A percentile compares a stretch with the other conserved stretches of the same genome.
Conservation (phyloP, 2,888 invertebrate genomes). For the Hirtodrosophila cameraria region DNA sequence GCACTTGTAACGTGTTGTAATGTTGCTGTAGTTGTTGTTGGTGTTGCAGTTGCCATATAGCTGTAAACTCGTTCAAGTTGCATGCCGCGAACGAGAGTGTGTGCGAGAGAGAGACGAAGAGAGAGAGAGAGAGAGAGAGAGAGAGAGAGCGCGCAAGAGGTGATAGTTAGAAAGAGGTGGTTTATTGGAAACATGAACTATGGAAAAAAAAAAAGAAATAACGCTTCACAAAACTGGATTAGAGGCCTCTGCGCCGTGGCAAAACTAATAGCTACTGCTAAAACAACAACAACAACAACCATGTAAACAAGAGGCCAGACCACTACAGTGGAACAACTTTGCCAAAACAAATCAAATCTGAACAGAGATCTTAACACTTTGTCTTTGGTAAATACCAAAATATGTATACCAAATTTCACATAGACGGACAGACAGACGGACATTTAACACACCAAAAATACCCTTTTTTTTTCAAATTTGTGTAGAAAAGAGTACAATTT, state of each 20-base stretch:
- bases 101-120: constrained; percentile 3
- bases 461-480: too few species aligned
- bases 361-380: too few species aligned
- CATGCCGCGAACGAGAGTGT: constrained; percentile 32
- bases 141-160: neutral
- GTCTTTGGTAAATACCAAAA: too few species aligned
- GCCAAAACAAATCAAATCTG: too few species aligned
- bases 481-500: too few species aligned
- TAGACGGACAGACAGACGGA: too few species aligned
- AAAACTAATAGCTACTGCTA: constrained; percentile 18
- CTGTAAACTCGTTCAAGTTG: constrained; percentile 69
- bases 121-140: constrained; percentile 1
- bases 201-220: constrained; percentile 28
- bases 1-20: constrained; percentile 74
- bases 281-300: constrained; percentile 20
- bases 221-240: constrained; percentile 64
- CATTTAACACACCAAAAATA: too few species aligned
- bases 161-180: constrained; percentile 12
- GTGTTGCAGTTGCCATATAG: constrained; percentile 48
- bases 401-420: too few species aligned
- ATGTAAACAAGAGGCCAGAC: constrained; percentile 18
- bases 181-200: constrained; percentile 26
- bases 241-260: constrained; percentile 47
- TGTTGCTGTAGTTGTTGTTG: constrained; percentile 29
- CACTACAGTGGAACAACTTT: constrained; percentile 26